These are phyloP conservation scores for Cheilosia vernalis DNA, from an alignment of 2,888 invertebrate genomes.

Conservation along the genomic window DNA sequence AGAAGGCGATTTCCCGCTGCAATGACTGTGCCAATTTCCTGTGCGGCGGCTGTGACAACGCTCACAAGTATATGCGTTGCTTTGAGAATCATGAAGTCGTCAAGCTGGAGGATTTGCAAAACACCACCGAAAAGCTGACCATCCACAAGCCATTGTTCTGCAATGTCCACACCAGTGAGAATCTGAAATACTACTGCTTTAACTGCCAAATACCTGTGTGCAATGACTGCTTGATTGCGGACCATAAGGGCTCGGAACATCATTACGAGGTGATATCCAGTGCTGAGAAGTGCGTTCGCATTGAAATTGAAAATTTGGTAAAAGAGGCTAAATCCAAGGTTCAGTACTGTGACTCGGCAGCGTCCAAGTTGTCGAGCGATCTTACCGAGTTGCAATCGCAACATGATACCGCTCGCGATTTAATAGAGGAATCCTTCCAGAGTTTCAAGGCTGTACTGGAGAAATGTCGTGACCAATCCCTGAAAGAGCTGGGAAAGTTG, in stretches of 20 bases:
- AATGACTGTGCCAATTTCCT: slow-evolving; percentile 97
- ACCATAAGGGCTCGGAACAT: slow-evolving; percentile 93
- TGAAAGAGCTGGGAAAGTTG: slow-evolving; percentile 89
- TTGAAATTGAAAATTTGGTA: slow-evolving; percentile 90
- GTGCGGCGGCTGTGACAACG: slow-evolving; percentile 96
- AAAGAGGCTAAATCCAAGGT: slow-evolving; percentile 90
- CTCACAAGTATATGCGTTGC: slow-evolving; percentile 98
- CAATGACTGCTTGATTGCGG: slow-evolving; percentile 92
- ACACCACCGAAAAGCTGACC: slow-evolving; percentile 89
- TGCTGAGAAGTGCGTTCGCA: slow-evolving; percentile 90
- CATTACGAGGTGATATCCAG: slow-evolving; percentile 92
- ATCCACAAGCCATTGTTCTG: slow-evolving; percentile 96
- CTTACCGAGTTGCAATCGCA: slow-evolving; percentile 94
- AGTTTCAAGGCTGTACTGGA: slow-evolving; percentile 92
- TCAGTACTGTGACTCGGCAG: slow-evolving; percentile 90
- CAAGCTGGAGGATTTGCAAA: slow-evolving; percentile 92
- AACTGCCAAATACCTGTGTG: slow-evolving; percentile 94
- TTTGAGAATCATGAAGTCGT: slow-evolving; percentile 97
- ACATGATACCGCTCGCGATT: slow-evolving; percentile 92
- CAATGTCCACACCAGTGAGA: slow-evolving; percentile 91
- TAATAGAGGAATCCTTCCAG: slow-evolving; percentile 91
- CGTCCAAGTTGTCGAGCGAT: slow-evolving; percentile 89
- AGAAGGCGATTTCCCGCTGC: slow-evolving; percentile 96
- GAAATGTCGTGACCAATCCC: slow-evolving; percentile 89
- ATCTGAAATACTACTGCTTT: slow-evolving; percentile 94